Evolutionary conservation across 1,140 invertebrate genomes (phyloP).

Genomic region (Drosophila kohkoa): DNA sequence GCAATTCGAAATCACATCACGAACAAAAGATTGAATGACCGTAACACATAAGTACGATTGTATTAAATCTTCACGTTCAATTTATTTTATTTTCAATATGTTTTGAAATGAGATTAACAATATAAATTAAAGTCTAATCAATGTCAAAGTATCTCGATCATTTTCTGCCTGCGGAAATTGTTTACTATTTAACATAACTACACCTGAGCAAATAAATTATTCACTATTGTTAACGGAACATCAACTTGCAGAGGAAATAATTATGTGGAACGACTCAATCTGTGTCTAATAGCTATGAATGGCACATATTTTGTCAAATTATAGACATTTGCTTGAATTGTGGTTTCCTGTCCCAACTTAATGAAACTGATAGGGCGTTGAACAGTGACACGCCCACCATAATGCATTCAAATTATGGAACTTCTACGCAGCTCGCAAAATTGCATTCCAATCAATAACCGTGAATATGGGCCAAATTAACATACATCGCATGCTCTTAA

Average conservation of each 20-base stretch:
- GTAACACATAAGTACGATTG: neutral
- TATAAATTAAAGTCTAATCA: too few relatives aligned
- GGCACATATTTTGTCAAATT: conserved; percentile 25
- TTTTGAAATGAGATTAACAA: too few relatives aligned
- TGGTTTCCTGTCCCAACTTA: too few relatives aligned
- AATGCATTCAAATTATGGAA: conserved; percentile 58
- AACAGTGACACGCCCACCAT: neutral
- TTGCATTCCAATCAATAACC: conserved; percentile 69
- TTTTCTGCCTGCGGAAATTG: too few relatives aligned
- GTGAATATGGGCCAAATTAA: conserved; percentile 36
- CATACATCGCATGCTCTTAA: conserved; percentile 36
- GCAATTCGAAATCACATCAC: neutral
- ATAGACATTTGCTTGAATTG: neutral
- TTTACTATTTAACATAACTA: too few relatives aligned
- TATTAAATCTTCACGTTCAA: too few relatives aligned
- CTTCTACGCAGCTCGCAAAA: conserved; percentile 50
- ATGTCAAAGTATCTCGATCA: too few relatives aligned
- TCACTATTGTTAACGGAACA: neutral
- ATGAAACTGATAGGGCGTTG: neutral
- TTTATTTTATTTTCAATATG: too few relatives aligned
- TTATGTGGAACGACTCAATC: neutral
- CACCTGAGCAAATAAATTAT: neutral
- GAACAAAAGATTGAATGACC: neutral
- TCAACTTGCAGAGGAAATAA: conserved; percentile 1
- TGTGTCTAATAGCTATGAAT: neutral